Conservation (phyloP, 2,888 invertebrate species). For the Bellardia bayeri region DNA sequence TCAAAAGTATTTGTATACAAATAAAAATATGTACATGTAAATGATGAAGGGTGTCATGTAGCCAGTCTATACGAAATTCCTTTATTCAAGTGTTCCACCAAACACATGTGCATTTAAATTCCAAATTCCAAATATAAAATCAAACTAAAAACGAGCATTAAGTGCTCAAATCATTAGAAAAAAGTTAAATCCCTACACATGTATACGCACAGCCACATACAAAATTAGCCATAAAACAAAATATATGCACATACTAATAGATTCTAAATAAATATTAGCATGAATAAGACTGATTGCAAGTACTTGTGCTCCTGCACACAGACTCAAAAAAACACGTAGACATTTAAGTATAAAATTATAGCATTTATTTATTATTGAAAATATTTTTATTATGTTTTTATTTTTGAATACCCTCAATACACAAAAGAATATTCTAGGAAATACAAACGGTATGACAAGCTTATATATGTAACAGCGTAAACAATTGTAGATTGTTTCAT, state of each 20-base stretch:
- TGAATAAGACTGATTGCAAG: slow-evolving; percentile 15
- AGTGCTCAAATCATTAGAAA: slow-evolving; percentile 42
- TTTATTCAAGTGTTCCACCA: neutral
- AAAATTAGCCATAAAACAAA: neutral
- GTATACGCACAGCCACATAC: neutral
- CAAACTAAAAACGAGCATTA: slow-evolving; percentile 19
- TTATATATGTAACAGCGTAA: too few relatives aligned
- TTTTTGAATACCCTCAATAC: too few relatives aligned
- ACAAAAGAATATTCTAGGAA: too few relatives aligned
- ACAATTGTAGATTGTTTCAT: too few relatives aligned
- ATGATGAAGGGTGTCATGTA: neutral
- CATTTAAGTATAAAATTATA: neutral
- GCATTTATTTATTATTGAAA: too few relatives aligned
- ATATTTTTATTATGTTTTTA: too few relatives aligned
- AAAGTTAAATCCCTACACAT: neutral
- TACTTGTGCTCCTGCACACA: neutral
- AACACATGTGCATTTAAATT: neutral
- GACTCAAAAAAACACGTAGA: neutral
- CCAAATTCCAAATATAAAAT: neutral
- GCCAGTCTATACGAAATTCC: neutral
- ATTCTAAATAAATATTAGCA: slow-evolving; percentile 15
- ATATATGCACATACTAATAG: slow-evolving; percentile 15
- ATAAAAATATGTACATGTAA: neutral
- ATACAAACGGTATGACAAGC: too few relatives aligned
- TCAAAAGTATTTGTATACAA: too few relatives aligned